Conservation (phyloP, 2,888 invertebrate species). For the Campoletis raptor region DNA sequence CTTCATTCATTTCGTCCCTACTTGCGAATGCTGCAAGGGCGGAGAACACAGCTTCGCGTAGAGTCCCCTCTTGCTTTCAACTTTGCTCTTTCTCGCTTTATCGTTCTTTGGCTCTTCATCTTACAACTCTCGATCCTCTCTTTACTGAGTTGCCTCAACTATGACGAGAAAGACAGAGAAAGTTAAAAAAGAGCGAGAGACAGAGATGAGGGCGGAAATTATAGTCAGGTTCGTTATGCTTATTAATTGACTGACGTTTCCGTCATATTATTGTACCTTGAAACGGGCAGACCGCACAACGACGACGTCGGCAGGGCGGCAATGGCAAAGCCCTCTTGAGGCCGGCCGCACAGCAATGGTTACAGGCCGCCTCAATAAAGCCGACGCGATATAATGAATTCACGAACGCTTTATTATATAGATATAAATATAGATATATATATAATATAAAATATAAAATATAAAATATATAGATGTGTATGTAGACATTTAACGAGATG, state of each 20-base stretch:
- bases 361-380: constrained; percentile 67
- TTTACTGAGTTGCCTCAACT: constrained; percentile 35
- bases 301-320: constrained; percentile 61
- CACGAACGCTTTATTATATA: constrained; percentile 44
- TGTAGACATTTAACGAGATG: constrained; percentile 55
- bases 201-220: constrained; percentile 83
- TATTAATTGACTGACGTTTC: constrained; percentile 85
- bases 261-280: constrained; percentile 82
- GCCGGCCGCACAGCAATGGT: constrained; percentile 61
- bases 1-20: constrained; percentile 80
- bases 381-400: constrained; percentile 68
- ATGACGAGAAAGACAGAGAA: not conserved
- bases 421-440: not conserved
- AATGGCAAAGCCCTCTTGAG: constrained; percentile 67
- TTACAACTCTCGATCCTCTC: constrained; percentile 43
- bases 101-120: constrained; percentile 47
- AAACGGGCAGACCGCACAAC: constrained; percentile 69
- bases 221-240: constrained; percentile 84
- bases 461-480: constrained; percentile 7
- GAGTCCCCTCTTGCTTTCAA: constrained; percentile 69
- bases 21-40: constrained; percentile 33
- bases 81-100: constrained; percentile 54
- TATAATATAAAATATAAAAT: not conserved
- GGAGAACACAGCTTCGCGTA: constrained; percentile 55
- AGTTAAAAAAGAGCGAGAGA: constrained; percentile 56